phyloP scores from a whole-genome alignment of 2,113 vertebrate genomes.

The Colossoma macropomum region DNA sequence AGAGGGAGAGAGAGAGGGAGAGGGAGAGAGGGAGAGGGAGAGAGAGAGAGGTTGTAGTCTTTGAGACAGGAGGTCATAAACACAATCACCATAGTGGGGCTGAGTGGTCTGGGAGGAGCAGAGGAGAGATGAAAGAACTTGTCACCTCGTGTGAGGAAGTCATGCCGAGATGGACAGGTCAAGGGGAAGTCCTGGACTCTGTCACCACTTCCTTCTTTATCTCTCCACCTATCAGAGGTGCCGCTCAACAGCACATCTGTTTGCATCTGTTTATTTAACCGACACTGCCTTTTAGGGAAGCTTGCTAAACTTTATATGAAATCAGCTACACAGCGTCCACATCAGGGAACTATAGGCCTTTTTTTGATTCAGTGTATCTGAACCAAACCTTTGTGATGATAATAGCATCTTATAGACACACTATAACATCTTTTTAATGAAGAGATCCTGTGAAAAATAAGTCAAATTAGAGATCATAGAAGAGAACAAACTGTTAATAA shows the following conservation, averaged over 20 bases:
- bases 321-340: background rate
- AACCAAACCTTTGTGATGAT: too few relatives aligned
- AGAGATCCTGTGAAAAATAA: too few relatives aligned
- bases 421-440: too few relatives aligned
- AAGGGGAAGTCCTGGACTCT: slow-evolving; percentile 59
- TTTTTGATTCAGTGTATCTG: too few relatives aligned
- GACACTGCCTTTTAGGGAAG: background rate
- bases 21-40: too few relatives aligned
- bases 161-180: slow-evolving; percentile 53
- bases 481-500: too few relatives aligned
- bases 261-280: slow-evolving; percentile 39
- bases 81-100: slow-evolving; percentile 56
- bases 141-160: slow-evolving; percentile 69
- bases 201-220: slow-evolving; percentile 52
- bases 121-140: slow-evolving; percentile 73
- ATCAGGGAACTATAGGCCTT: background rate
- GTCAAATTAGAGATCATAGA: too few relatives aligned
- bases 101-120: slow-evolving; percentile 69
- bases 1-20: too few relatives aligned
- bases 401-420: too few relatives aligned
- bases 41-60: background rate
- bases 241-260: slow-evolving; percentile 11
- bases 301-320: background rate
- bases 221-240: slow-evolving; percentile 34
- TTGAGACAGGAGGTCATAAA: slow-evolving; percentile 51